These are phyloP conservation scores for Myopa tessellatipennis DNA, from an alignment of 2,888 invertebrate genomes.

Conservation along the genomic window DNA sequence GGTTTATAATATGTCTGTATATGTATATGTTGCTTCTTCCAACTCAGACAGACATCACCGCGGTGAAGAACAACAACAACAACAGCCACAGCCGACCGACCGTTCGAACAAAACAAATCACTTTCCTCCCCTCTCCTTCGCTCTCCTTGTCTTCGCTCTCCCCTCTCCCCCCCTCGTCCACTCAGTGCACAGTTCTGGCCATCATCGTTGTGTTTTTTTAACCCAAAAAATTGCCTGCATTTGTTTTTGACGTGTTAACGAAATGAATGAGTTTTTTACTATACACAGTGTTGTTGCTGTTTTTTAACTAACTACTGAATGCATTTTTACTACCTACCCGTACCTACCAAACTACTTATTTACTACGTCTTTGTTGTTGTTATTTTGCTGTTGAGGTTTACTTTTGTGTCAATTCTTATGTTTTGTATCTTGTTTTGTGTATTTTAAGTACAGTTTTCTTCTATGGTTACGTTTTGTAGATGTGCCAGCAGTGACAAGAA, in stretches of 20 bases:
- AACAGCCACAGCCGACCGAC: too few relatives aligned
- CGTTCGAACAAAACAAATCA: neutral
- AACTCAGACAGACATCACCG: too few relatives aligned
- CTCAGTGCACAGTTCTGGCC: neutral
- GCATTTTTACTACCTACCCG: neutral
- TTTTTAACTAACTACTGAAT: neutral
- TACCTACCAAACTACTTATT: neutral
- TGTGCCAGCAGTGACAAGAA: too few relatives aligned
- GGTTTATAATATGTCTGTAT: too few relatives aligned
- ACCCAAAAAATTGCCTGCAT: neutral
- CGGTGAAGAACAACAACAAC: too few relatives aligned
- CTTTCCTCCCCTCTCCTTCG: neutral
- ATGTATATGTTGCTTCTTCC: too few relatives aligned
- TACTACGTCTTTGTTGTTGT: conserved; percentile 5
- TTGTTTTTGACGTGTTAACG: neutral
- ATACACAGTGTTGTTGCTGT: neutral
- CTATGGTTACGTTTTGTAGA: neutral
- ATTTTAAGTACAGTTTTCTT: neutral
- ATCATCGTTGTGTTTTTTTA: neutral
- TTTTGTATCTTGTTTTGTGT: neutral
- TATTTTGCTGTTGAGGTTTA: neutral
- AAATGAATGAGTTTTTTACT: conserved; percentile 3
- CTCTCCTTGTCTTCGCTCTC: neutral
- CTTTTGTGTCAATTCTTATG: conserved; percentile 7
- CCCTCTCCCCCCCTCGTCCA: neutral